Base-by-base conservation (phyloP, 2,113 vertebrate genomes). In the Callaeas wilsoni region DNA sequence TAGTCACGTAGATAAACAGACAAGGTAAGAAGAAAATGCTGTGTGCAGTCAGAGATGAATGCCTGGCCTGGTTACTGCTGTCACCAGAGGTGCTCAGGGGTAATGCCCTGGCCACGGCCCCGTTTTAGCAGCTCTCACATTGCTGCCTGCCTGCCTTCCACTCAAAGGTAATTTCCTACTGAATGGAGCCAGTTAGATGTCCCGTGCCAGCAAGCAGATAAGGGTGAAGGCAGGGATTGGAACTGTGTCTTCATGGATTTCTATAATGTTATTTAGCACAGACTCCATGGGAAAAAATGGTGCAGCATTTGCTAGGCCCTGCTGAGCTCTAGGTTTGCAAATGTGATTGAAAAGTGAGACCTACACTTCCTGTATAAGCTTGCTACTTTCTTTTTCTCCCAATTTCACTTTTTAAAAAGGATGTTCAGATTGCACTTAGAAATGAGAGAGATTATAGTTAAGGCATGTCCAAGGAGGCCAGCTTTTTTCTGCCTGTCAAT, bases 341-440 rank as follows among this genome's bases (percentile, higher is more conserved):
- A 39, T 49, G 26, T 20, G 21, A 65, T 62, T 90, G 53, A 84
- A 77, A 91, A 86, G 47, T 33, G 56, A 90, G 90, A 81, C 19
- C 32, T 64, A 14, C 15, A 27, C 37, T 91, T 94, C 82, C 71
- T 95, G 82, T 81, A 27, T 49, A 41, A 90, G 9, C 33, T 71
- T 89, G 62, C 27, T 94, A 30, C 49, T 95, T 95, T 92, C 29
- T 79, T 89, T 94, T 93, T 88, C 73, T 94, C 49, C 23, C 19
- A 50, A 7, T 74, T 88, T 57, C 49, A 46, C 30, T 53, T 7
- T 69, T 30, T 81, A 90, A 62, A 88, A 93, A 84, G 42, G 60
- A 25, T 1, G 0, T 82, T 84, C 44, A 86, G 69, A 11, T 67
- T 82, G n/a, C 77, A 70, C 4, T 57, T 65, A 81, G 37, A 90